Conservation (phyloP, 2,113 vertebrate genomes). For the Diglossa brunneiventris region DNA sequence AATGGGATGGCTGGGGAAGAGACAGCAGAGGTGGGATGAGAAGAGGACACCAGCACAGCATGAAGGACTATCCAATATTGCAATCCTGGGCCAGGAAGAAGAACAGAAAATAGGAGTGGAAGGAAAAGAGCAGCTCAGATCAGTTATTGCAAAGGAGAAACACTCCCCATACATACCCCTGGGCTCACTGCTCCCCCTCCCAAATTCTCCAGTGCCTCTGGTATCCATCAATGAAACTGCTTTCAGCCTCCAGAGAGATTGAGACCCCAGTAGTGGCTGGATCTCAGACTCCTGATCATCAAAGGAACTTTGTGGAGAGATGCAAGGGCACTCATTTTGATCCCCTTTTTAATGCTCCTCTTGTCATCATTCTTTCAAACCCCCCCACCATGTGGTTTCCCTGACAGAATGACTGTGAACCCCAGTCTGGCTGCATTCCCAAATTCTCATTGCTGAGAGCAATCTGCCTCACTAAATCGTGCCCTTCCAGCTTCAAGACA, state of each 20-base stretch:
- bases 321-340: background rate
- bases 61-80: background rate
- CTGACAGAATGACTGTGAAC: background rate
- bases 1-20: background rate
- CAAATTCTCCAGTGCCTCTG: background rate
- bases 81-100: conserved; percentile 16
- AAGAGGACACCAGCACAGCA: background rate
- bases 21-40: background rate
- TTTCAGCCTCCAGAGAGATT: background rate
- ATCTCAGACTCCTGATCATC: background rate
- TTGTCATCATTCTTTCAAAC: background rate
- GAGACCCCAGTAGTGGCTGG: background rate
- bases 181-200: background rate
- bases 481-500: background rate
- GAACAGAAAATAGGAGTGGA: conserved; percentile 47
- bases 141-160: conserved; percentile 2
- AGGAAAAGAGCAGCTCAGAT: conserved; percentile 48
- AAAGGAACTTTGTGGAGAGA: background rate
- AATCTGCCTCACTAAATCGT: background rate
- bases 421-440: background rate
- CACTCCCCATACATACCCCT: background rate
- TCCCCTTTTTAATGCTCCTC: background rate
- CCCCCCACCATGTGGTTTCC: accelerated
- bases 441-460: background rate
- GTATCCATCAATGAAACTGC: background rate